A percentile compares a stretch with the other conserved stretches of the same genome.
These are phyloP conservation scores for Hermaeophaga mercurialis DNA, from an alignment of 2,888 invertebrate genomes.

Conservation along the genomic window DNA sequence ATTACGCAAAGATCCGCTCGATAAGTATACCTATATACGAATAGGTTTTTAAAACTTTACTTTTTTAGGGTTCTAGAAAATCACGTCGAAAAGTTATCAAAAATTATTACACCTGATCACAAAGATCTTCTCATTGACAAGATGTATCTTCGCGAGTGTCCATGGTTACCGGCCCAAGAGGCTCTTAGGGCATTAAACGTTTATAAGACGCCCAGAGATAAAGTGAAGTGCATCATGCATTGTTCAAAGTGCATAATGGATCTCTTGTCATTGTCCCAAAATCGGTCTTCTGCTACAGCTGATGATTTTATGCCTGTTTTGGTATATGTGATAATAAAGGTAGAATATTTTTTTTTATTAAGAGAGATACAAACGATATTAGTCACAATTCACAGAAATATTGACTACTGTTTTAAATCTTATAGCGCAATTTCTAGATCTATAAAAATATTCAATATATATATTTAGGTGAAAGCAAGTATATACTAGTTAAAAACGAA, in stretches of 20 bases:
- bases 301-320: conserved; percentile 97
- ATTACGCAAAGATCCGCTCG: no score
- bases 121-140: conserved; percentile 82
- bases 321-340: conserved; percentile 94
- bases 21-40: no score
- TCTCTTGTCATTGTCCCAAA: conserved; percentile 83
- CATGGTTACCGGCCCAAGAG: conserved; percentile 94
- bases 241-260: conserved; percentile 95
- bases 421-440: no score
- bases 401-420: no score
- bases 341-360: no score
- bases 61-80: conserved; percentile 76
- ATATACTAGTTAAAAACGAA: no score
- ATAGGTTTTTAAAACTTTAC: not conserved
- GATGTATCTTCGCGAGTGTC: conserved; percentile 87
- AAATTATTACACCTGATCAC: conserved; percentile 77
- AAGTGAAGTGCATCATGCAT: conserved; percentile 76
- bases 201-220: conserved; percentile 88
- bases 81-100: conserved; percentile 83
- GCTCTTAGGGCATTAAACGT: conserved; percentile 87
- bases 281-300: conserved; percentile 78
- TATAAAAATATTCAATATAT: no score
- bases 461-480: no score
- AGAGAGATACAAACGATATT: no score
- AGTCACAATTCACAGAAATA: no score